phyloP scores from a whole-genome alignment of 2,797 vertebrate genomes.

The Paramormyrops hopkinsi region DNA sequence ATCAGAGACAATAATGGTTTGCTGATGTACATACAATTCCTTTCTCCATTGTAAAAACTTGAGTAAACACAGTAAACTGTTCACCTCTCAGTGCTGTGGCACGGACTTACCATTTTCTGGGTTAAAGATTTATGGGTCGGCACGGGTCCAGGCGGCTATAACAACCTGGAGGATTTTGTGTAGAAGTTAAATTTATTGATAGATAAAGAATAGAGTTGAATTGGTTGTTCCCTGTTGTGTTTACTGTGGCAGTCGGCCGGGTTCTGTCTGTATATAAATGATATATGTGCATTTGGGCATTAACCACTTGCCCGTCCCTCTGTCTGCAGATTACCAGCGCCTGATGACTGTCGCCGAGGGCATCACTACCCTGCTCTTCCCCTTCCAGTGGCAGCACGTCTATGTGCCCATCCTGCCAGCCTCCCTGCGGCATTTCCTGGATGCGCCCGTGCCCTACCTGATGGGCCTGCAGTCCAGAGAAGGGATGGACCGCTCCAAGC shows the following conservation, averaged over 20 bases:
- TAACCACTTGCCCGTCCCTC: not conserved
- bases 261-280: not conserved
- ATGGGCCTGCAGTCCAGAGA: constrained; percentile 92
- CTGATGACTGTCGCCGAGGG: constrained; percentile 93
- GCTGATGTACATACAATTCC: not conserved
- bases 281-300: not conserved
- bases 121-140: not conserved
- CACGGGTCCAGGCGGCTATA: not conserved
- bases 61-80: not conserved
- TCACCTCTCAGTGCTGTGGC: not conserved
- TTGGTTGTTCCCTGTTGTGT: not conserved
- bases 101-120: not conserved
- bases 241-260: not conserved
- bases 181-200: not conserved
- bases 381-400: constrained; percentile 96
- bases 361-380: constrained; percentile 85
- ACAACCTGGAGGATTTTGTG: not conserved
- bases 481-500: constrained; percentile 82
- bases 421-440: constrained; percentile 87
- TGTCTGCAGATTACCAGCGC: constrained; percentile 81
- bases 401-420: constrained; percentile 92
- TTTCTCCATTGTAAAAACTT: not conserved
- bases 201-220: not conserved
- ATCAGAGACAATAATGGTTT: not conserved
- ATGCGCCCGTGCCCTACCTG: constrained; percentile 91